Evolutionary conservation across 2,888 invertebrate species (phyloP).

Genomic region (Drosophila siamana): DNA sequence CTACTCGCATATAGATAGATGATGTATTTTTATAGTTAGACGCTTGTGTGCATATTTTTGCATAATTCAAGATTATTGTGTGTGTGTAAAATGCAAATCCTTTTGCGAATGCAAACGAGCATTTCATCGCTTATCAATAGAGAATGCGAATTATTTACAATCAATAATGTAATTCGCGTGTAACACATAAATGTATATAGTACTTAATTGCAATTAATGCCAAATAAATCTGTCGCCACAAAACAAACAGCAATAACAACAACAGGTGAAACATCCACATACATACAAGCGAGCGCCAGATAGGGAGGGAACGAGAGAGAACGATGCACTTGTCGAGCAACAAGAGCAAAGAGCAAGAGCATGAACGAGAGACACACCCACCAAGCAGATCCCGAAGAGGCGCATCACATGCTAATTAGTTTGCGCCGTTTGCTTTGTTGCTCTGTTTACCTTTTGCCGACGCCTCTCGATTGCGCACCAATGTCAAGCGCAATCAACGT

Average conservation of each 20-base stretch:
- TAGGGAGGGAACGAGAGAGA: background rate
- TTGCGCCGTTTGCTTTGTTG: conserved; percentile 53
- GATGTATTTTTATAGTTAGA: background rate
- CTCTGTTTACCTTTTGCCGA: conserved; percentile 61
- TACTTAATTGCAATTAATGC: conserved; percentile 53
- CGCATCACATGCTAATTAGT: conserved; percentile 74
- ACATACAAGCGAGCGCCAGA: background rate
- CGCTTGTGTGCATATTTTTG: background rate
- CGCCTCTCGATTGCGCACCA: conserved; percentile 29
- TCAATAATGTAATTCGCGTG: background rate
- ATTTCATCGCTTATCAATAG: conserved; percentile 40
- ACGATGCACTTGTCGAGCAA: conserved; percentile 17
- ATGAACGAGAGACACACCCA: conserved; percentile 55
- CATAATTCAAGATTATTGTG: background rate
- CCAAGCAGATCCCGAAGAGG: conserved; percentile 56
- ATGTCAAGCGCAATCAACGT: conserved; percentile 65
- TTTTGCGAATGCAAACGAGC: conserved; percentile 32
- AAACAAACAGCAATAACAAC: conserved; percentile 22
- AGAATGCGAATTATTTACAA: conserved; percentile 33
- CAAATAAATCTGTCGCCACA: conserved; percentile 78
- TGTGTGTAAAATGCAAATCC: conserved; percentile 24
- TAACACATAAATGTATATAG: conserved; percentile 5
- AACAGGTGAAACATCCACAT: conserved; percentile 17
- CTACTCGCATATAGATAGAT: background rate
- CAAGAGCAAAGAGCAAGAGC: conserved; percentile 6